These are phyloP conservation scores for Epizoanthus stellaris DNA, from an alignment of 92 coral and sea anemone genomes.

Conservation along the genomic window DNA sequence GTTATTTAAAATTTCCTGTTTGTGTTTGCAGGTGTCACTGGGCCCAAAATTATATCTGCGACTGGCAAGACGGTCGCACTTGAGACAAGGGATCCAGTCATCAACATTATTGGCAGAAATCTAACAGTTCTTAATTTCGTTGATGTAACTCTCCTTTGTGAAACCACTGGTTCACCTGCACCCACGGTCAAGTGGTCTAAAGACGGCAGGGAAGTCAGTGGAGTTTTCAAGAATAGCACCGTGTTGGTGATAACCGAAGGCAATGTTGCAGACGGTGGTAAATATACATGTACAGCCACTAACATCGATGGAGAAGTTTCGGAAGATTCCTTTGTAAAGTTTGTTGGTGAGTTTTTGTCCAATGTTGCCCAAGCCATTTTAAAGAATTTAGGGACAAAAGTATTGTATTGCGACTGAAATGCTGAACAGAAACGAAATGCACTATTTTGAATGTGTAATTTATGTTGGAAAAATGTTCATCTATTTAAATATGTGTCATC, in stretches of 20 bases:
- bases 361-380: too few species aligned
- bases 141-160: constrained; percentile 72
- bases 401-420: too few species aligned
- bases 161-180: constrained; percentile 69
- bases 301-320: constrained; percentile 64
- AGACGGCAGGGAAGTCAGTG: constrained; percentile 44
- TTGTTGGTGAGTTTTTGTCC: constrained; percentile 13
- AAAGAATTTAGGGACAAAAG: too few species aligned
- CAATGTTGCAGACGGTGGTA: constrained; percentile 59
- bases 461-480: too few species aligned
- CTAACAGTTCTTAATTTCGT: constrained; percentile 66
- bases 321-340: constrained; percentile 17
- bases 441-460: too few species aligned
- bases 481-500: too few species aligned
- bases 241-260: constrained; percentile 58
- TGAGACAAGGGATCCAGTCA: constrained; percentile 47
- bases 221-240: background rate
- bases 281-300: constrained; percentile 68
- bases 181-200: constrained; percentile 77
- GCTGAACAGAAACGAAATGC: too few species aligned
- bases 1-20: too few species aligned
- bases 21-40: background rate
- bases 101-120: constrained; percentile 68
- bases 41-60: constrained; percentile 16
- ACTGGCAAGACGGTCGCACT: constrained; percentile 27